A percentile compares a stretch with the other conserved stretches of the same genome.
Evolutionary conservation across 2,113 vertebrate species (phyloP).

Genomic region (Nothocercus nigrocapillus): DNA sequence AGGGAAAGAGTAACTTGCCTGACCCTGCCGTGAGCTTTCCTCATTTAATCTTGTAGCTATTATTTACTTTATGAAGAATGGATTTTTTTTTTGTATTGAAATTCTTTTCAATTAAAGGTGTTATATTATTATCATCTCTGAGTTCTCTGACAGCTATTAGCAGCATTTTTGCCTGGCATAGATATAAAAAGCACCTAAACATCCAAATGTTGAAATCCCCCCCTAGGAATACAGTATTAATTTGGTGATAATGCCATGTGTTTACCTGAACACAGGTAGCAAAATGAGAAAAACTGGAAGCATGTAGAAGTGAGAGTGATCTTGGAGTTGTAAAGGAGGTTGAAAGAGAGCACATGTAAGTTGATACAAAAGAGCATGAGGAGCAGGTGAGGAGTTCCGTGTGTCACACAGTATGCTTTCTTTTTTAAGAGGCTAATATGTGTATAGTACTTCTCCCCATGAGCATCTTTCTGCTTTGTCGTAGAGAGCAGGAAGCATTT

Average conservation of each 20-base stretch:
- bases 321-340: background rate
- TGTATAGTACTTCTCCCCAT: fast-evolving
- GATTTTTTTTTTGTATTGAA: background rate
- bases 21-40: background rate
- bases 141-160: background rate
- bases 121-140: background rate
- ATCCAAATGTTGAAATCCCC: background rate
- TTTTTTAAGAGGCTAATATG: background rate
- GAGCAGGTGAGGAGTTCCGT: background rate
- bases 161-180: background rate
- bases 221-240: background rate
- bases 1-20: background rate
- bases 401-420: background rate
- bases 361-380: background rate
- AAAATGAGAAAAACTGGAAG: background rate
- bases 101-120: slow-evolving; percentile 1
- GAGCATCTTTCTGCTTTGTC: background rate
- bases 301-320: background rate
- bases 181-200: background rate
- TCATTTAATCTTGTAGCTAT: background rate
- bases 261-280: background rate
- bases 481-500: background rate
- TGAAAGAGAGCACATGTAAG: background rate
- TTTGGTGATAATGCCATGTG: background rate
- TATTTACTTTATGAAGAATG: background rate